Base-by-base conservation (phyloP, 1,140 invertebrate genomes). In the Ips typographus region DNA sequence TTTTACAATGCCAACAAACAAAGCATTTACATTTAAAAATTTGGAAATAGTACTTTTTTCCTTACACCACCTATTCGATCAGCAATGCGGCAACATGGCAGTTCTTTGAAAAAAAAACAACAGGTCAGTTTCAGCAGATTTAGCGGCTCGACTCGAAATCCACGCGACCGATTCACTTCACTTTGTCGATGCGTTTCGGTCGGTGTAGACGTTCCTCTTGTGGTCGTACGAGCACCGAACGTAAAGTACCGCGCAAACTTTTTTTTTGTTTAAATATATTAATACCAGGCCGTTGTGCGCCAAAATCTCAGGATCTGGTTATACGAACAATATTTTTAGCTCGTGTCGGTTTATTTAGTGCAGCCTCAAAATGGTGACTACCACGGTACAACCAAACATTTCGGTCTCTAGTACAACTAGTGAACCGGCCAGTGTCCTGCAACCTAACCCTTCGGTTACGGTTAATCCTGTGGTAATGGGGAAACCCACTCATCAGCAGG, bases 71-170 rank as follows among this genome's bases (percentile, higher is more conserved):
- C 22, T 22, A 22, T 22, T 22, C 22, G 22, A 22, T 22, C 22
- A 3, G 41, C 8, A 6, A 2, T 1, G 7, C 22, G 67, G 59
- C 67, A 69, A 69, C 67, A 8, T 40, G 2, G 59, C 59, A 44
- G 5, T 51, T 53, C 22, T n/a, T 5, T n/a, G 65, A 61, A 53
- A 59, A 22, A n/a, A 22, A 22, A 49, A 52, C 67, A 68, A 63
- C 67, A 69, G 67, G 67, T 69, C 67, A 69, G 58, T 69, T 69
- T 69, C 7, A 57, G 57, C 65, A 68, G 67, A 63, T 62, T 63
- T 47, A 55, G 44, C 51, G 22, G 60, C 36, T 47, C 40, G 49
- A 47, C 44, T 47, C 0, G 22, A 4, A 61, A 59, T 69, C 47
- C 60, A 69, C 67, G 67, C 60, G 60, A 55, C n/a, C 52, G 40